phyloP scores from a whole-genome alignment of 1,140 invertebrate species.

The Antheraea pernyi region DNA sequence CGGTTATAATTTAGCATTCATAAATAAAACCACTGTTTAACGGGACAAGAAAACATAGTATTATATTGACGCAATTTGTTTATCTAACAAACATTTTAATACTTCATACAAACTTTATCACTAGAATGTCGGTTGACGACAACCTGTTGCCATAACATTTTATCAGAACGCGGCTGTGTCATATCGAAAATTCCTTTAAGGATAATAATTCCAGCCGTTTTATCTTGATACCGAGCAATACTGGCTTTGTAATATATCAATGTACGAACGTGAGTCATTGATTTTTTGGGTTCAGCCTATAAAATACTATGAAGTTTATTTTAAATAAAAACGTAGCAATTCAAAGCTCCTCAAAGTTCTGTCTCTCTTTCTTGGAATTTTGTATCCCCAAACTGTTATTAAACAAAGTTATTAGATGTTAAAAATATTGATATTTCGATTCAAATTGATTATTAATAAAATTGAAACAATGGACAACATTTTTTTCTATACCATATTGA shows the following conservation, averaged over 20 bases:
- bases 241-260: slow-evolving; percentile 20
- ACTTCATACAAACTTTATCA: slow-evolving; percentile 21
- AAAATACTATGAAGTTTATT: neutral
- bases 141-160: slow-evolving; percentile 29
- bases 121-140: slow-evolving; percentile 26
- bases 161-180: slow-evolving; percentile 19
- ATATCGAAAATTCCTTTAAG: slow-evolving; percentile 30
- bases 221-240: slow-evolving; percentile 20
- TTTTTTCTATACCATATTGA: too few species aligned
- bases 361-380: too few species aligned
- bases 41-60: too few species aligned
- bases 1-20: too few species aligned
- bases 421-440: too few species aligned
- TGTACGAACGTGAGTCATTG: slow-evolving; percentile 21
- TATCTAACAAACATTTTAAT: slow-evolving; percentile 3
- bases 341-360: too few species aligned
- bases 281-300: slow-evolving; percentile 12
- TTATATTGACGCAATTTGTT: neutral
- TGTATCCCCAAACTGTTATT: too few species aligned
- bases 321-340: neutral
- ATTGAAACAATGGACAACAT: too few species aligned
- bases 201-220: slow-evolving; percentile 21
- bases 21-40: too few species aligned
- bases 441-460: too few species aligned
- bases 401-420: too few species aligned